A percentile compares a stretch with the other conserved stretches of the same genome.
phyloP scores from a whole-genome alignment of 2,888 invertebrate genomes.

The Nomada hirtipes region DNA sequence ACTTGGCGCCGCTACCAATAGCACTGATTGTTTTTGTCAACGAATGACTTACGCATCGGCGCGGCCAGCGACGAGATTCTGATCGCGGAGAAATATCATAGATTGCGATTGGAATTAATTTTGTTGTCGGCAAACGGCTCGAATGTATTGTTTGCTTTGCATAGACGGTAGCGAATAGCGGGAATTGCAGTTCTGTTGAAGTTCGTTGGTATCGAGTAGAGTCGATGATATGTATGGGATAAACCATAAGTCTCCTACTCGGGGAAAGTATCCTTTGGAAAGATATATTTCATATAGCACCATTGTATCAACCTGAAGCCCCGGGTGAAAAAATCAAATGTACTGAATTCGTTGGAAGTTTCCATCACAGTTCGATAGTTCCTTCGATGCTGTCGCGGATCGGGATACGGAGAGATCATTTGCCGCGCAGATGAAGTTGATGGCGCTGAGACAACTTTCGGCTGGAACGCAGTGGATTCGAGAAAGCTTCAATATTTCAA shows the following conservation, averaged over 20 bases:
- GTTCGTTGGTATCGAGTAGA: not conserved
- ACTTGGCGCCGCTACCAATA: constrained; percentile 26
- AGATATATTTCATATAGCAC: not conserved
- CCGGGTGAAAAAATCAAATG: not conserved
- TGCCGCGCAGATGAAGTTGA: constrained; percentile 40
- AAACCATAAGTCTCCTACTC: too few species aligned
- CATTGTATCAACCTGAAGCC: not conserved
- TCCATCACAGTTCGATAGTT: not conserved
- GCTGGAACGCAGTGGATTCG: constrained; percentile 54
- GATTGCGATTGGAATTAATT: not conserved
- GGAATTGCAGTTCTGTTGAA: not conserved
- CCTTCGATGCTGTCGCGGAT: not conserved
- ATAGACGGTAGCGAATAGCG: not conserved
- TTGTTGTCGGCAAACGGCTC: too few species aligned
- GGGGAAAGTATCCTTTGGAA: too few species aligned
- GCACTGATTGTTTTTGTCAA: constrained; percentile 21
- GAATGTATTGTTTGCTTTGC: not conserved
- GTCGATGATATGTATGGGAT: not conserved
- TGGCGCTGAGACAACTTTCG: constrained; percentile 50
- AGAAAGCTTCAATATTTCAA: constrained; percentile 65
- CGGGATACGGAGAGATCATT: constrained; percentile 10
- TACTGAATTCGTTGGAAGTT: not conserved
- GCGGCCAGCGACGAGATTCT: not conserved
- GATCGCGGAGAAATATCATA: not conserved
- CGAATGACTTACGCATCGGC: not conserved